Percentiles rank a stretch among this genome's conserved stretches.
These are phyloP conservation scores for Melozone crissalis DNA, from an alignment of 2,113 vertebrate genomes.

Conservation along the genomic window DNA sequence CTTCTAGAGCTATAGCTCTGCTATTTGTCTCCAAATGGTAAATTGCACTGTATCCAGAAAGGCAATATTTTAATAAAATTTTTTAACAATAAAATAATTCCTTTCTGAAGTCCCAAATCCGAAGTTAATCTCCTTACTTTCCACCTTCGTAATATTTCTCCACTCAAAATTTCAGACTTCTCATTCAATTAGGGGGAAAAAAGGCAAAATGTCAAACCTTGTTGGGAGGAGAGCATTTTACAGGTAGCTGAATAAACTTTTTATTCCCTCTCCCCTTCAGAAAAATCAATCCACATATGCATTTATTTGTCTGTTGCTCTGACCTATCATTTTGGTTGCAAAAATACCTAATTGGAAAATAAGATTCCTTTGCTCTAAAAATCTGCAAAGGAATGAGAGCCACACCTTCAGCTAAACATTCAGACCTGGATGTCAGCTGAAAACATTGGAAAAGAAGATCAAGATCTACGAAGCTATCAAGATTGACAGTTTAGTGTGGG, in stretches of 20 bases:
- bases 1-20: not conserved
- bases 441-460: not conserved
- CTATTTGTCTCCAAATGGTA: not conserved
- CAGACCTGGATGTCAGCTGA: not conserved
- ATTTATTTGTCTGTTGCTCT: not conserved
- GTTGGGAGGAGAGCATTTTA: not conserved
- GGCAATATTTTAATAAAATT: not conserved
- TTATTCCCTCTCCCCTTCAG: not conserved
- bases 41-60: not conserved
- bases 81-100: not conserved
- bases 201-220: not conserved
- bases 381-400: not conserved
- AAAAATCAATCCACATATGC: not conserved
- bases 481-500: not conserved
- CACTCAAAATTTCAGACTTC: not conserved
- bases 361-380: not conserved
- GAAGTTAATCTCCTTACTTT: slow-evolving; percentile 30
- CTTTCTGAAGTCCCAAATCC: not conserved
- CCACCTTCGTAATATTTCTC: not conserved
- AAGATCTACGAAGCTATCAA: not conserved
- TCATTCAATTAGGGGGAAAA: not conserved
- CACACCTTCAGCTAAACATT: not conserved
- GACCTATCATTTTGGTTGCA: not conserved
- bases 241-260: not conserved
- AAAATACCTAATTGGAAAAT: not conserved